Evolutionary conservation across 2,888 invertebrate species (phyloP), one percentile per base, ranked within the genome.

Genomic region (Chrysolina oricalcia): DNA sequence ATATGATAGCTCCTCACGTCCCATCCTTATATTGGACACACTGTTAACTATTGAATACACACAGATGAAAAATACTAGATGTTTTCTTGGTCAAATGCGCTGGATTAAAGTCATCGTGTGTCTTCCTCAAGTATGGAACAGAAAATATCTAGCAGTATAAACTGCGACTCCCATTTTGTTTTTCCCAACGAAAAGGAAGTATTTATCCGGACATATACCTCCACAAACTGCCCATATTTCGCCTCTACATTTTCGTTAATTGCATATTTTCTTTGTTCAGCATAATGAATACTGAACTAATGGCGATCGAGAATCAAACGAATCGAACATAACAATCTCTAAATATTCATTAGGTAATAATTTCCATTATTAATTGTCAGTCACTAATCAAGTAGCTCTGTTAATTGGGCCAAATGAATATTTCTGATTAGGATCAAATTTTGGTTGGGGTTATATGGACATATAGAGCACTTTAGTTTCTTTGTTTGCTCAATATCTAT

Each of bases 281-380:
- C 11, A 59, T 59, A 59, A 59, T n/a, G 59, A 35, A 59, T 2
- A 11, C 59, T n/a, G 27, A 9, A n/a, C 59, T 59, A 27, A 27
- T 59, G 59, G 35, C n/a, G 35, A 27, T 35, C n/a, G 13, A 21
- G 19, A 17, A 27, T 35, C 59, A 59, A 27, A 13, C 3, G 1
- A 35, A 59, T 59, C 27, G 27, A 35, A 59, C 11, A 15, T 10
- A 27, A 35, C 59, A 23, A n/a, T 27, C 19, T 59, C 27, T 59
- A 27, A 59, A 59, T 59, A 59, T 59, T 27, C 23, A 59, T 59
- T 59, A 27, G 59, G 27, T 59, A 27, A 59, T 59, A 27, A 35
- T 59, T 59, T 59, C 15, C 59, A 59, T 59, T 59, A 59, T 59
- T 59, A 59, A 59, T 59, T 59, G 59, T 11, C 13, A 35, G 59